Evolutionary conservation across 2,888 invertebrate genomes (phyloP).

Genomic region (Archaeoteleia sp.): DNA sequence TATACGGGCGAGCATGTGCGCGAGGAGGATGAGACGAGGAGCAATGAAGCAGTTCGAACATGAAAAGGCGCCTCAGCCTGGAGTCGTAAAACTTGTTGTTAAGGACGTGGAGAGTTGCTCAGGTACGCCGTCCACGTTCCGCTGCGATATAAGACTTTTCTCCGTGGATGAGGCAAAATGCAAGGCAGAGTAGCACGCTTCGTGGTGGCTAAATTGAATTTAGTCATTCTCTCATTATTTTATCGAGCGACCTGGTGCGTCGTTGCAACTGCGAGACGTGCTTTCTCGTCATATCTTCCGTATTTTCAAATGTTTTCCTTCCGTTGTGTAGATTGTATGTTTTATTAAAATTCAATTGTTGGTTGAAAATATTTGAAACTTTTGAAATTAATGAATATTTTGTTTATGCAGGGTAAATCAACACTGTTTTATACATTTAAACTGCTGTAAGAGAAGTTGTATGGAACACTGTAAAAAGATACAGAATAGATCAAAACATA

Average conservation of each 20-base stretch:
- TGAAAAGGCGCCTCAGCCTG: constrained; percentile 20
- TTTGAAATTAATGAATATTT: no score
- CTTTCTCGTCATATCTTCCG: constrained; percentile 16
- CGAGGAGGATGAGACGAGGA: constrained; percentile 8
- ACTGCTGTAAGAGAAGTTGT: no score
- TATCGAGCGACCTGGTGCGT: constrained; percentile 21
- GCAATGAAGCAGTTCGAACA: constrained; percentile 16
- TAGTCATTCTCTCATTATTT: constrained; percentile 43
- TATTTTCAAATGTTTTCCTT: constrained; percentile 16
- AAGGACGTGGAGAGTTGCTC: constrained; percentile 19
- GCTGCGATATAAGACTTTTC: constrained; percentile 28
- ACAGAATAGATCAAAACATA: no score
- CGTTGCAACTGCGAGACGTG: constrained; percentile 23
- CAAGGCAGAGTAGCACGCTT: constrained; percentile 27
- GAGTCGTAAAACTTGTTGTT: constrained; percentile 37
- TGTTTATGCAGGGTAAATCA: no score
- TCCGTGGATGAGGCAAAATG: constrained; percentile 34
- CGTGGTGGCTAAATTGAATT: constrained; percentile 45
- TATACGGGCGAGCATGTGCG: constrained; percentile 12
- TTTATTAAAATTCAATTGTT: no score
- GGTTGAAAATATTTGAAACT: no score
- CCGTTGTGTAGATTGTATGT: no score
- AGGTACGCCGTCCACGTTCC: constrained; percentile 33
- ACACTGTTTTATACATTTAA: no score
- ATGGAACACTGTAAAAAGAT: no score